These are phyloP conservation scores for Oligia latruncula DNA, from an alignment of 2,888 invertebrate species.

Conservation along the genomic window DNA sequence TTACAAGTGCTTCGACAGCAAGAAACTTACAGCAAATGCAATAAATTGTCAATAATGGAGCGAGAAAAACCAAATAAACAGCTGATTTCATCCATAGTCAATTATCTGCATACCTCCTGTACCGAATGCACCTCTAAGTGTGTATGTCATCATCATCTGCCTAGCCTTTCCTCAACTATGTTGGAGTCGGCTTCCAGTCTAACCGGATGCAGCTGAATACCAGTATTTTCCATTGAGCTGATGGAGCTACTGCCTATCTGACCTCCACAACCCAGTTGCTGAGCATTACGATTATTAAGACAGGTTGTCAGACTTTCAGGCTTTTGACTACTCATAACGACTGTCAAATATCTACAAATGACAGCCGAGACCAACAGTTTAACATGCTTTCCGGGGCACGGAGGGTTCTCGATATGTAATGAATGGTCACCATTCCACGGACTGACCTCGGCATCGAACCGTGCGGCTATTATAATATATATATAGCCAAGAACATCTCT, in stretches of 20 bases:
- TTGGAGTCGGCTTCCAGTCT: neutral
- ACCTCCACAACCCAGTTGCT: neutral
- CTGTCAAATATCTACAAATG: neutral
- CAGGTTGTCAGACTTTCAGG: neutral
- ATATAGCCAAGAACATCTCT: no score
- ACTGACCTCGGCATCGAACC: neutral
- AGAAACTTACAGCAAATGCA: slow-evolving; percentile 5
- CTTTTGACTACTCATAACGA: neutral
- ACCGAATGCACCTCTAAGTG: neutral
- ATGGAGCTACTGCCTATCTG: neutral
- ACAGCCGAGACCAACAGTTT: neutral
- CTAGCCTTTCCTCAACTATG: neutral
- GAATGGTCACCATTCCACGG: neutral
- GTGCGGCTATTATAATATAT: neutral
- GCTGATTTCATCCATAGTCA: neutral
- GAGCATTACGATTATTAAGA: neutral
- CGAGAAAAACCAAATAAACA: slow-evolving; percentile 11
- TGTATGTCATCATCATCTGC: neutral
- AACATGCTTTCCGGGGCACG: neutral
- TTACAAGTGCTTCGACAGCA: neutral
- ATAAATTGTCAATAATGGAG: slow-evolving; percentile 2
- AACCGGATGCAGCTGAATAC: neutral
- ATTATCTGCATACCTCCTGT: neutral
- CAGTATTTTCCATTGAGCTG: neutral
- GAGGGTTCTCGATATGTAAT: neutral